Evolutionary conservation across 2,797 vertebrate species (phyloP).

Genomic region (Peromyscus aztecus): DNA sequence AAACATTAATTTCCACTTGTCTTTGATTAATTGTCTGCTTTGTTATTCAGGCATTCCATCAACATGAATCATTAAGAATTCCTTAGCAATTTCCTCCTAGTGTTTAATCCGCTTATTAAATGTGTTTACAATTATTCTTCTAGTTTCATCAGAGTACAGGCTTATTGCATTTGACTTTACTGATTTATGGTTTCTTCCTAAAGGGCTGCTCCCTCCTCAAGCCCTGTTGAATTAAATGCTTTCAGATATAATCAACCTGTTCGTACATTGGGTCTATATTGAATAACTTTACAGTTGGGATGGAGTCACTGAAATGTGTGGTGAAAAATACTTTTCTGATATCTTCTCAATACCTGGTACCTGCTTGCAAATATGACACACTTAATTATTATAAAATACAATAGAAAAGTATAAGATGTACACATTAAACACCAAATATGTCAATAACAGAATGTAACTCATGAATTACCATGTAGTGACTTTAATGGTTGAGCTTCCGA

Average conservation of each 20-base stretch:
- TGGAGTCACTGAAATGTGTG: constrained; percentile 14
- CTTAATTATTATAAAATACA: constrained; percentile 32
- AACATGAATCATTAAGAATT: constrained; percentile 83
- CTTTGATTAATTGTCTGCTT: constrained; percentile 82
- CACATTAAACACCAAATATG: neutral
- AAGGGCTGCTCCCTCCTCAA: constrained; percentile 66
- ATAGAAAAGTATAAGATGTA: neutral
- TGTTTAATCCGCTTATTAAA: constrained; percentile 83
- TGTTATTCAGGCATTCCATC: constrained; percentile 78
- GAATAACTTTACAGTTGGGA: constrained; percentile 53
- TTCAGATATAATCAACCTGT: constrained; percentile 80
- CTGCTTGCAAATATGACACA: neutral
- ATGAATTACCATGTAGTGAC: neutral
- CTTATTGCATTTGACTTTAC: constrained; percentile 78
- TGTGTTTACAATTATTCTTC: constrained; percentile 82
- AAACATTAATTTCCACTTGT: constrained; percentile 77
- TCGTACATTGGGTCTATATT: constrained; percentile 46
- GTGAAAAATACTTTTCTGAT: constrained; percentile 29
- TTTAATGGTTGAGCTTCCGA: neutral
- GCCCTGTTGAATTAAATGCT: constrained; percentile 76
- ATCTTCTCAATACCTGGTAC: neutral
- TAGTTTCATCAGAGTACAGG: constrained; percentile 74
- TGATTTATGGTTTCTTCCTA: constrained; percentile 80
- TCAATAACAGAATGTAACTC: neutral
- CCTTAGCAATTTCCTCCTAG: constrained; percentile 80